A percentile compares a stretch with the other conserved stretches of the same genome.
Evolutionary conservation across 2,888 invertebrate genomes (phyloP).

Genomic region (Tenthredo notha): DNA sequence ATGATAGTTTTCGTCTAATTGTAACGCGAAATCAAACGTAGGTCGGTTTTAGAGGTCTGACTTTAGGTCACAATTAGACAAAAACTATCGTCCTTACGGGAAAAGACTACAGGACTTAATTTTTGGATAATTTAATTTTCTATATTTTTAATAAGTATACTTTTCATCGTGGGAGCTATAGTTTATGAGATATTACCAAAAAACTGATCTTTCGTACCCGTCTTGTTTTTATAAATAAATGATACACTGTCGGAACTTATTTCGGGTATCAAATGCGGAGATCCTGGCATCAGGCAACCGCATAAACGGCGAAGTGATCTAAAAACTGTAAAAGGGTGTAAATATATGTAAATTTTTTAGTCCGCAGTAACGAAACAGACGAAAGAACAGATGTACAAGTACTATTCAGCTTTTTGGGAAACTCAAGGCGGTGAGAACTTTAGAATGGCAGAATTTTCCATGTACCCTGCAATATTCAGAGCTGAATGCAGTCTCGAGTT

Average conservation of each 20-base stretch:
- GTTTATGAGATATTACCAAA: background rate
- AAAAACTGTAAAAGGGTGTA: no score
- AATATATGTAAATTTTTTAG: background rate
- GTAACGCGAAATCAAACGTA: background rate
- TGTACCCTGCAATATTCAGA: conserved; percentile 34
- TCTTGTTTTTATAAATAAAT: no score
- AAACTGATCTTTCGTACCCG: background rate
- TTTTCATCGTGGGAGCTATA: background rate
- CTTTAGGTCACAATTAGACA: background rate
- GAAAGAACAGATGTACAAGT: conserved; percentile 24
- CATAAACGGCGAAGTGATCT: background rate
- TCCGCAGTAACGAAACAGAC: conserved; percentile 28
- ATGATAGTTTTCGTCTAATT: background rate
- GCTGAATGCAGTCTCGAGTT: conserved; percentile 36
- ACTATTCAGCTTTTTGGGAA: conserved; percentile 27
- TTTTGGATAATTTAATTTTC: background rate
- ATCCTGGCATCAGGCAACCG: background rate
- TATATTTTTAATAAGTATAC: background rate
- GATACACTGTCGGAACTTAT: no score
- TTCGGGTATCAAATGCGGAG: background rate
- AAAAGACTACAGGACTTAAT: background rate
- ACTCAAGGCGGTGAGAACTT: conserved; percentile 6
- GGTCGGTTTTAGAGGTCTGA: background rate
- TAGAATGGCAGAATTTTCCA: background rate
- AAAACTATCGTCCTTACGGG: background rate